A percentile compares a stretch with the other conserved stretches of the same genome.
Conservation (phyloP, 2,113 vertebrate species). For the Actenoides lindsayi region DNA sequence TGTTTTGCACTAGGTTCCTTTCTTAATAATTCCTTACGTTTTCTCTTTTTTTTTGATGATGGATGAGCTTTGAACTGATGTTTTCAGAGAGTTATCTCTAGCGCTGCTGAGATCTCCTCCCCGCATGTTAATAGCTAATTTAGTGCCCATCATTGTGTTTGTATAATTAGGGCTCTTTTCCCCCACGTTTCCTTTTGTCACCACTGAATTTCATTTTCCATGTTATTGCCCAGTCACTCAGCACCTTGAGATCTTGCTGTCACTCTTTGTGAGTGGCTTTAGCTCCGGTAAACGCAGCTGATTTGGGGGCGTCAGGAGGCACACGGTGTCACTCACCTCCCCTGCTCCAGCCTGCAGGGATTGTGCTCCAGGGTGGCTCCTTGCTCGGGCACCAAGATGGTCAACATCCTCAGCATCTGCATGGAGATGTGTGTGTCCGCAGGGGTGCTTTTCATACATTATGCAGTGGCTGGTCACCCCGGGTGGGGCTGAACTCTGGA, state of each 20-base stretch:
- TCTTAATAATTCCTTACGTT: constrained; percentile 17
- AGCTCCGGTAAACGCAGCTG: not conserved
- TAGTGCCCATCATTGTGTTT: constrained; percentile 61
- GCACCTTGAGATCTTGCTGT: not conserved
- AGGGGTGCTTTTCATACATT: fast-evolving
- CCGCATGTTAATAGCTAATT: constrained; percentile 71
- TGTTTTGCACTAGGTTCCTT: not conserved
- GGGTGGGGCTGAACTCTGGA: not conserved
- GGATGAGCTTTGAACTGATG: constrained; percentile 61
- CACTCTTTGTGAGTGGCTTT: not conserved
- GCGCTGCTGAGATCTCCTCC: constrained; percentile 45
- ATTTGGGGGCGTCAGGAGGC: not conserved
- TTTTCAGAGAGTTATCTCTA: constrained; percentile 53
- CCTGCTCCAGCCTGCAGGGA: not conserved
- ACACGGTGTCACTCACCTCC: fast-evolving
- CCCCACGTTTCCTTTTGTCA: constrained; percentile 62
- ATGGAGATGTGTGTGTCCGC: fast-evolving
- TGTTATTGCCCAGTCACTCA: not conserved
- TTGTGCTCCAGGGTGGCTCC: not conserved
- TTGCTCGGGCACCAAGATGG: not conserved
- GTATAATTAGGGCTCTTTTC: constrained; percentile 60
- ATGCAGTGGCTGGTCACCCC: not conserved
- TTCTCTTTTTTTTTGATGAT: constrained; percentile 25
- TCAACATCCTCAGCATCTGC: not conserved
- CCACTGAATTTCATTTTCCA: not conserved